Evolutionary conservation across 2,797 vertebrate species (phyloP), one percentile per base, ranked within the genome.

Genomic region (Philypnodon macrostomus): DNA sequence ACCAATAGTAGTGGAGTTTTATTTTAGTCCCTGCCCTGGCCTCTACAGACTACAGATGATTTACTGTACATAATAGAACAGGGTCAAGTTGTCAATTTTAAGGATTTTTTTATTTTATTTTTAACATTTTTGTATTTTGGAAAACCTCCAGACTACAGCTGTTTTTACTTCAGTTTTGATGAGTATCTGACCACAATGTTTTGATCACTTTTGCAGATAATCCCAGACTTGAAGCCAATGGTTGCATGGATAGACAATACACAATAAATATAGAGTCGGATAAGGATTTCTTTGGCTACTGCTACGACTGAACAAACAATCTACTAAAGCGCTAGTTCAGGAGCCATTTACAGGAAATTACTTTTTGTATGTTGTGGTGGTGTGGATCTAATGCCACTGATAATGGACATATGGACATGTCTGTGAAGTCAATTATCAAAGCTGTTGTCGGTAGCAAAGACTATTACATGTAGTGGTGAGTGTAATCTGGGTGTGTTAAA

Each of bases 221-320:
- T 53, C 39, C 52, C 47, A 45, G 36, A 35, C 39, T 38, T 49
- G 39, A 67, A 47, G 41, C 57, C 39, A 55, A 32, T 51, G 23
- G 54, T 27, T 42, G 11, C 55, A 26, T 7, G 42, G 53, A 48
- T 60, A 18, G 61, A 30, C 16, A 39, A 36, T 68, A 48, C 55
- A 75, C 51, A 72, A 69, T 69, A 68, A 79, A 79, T 63, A 59
- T 40, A 70, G 39, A 41, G 60, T 31, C 24, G 18, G 58, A 48
- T 41, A 52, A 38, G 40, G 31, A 66, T 66, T 61, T 49, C 54
- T 71, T 71, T 76, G 76, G 65, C 65, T 47, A 11, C 53, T 0
- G 5, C 29, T 39, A 58, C 60, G 13, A 16, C 56, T 77, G 53
- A 70, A 60, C 53, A 32, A 53, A 73, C 50, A 63, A 64, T 35